Base-by-base conservation (phyloP, 2,888 invertebrate species). In the Polydrusus tereticollis region DNA sequence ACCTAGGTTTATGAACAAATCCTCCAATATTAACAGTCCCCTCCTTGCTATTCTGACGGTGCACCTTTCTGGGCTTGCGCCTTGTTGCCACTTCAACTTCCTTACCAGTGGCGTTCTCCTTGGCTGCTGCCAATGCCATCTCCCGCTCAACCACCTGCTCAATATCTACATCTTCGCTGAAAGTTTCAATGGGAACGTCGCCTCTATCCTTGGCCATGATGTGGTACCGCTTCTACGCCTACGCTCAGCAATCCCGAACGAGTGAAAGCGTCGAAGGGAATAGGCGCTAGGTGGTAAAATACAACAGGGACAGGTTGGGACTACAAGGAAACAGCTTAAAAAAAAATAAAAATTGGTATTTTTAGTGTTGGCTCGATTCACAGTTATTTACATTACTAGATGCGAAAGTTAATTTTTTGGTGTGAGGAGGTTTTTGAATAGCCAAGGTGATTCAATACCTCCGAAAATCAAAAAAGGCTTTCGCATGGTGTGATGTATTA, bases 31-130 rank as follows among this genome's bases (percentile, higher is more conserved):
- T 74, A 5, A 57, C 21, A 38, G 10, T 43, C 12, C 59, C 26
- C 29, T 88, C 88, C 71, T 86, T 85, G 74, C 86, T 86, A 67
- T 83, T 83, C 72, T 85, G 86, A 29, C 85, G 79, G 68, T 79
- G 80, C 7, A 85, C 75, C 71, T 82, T 84, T 75, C 81, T 84
- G 14, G 79, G 79, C 60, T 69, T 78, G 36, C 76, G 74, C 33
- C 75, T 75, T 21, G 77, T 80, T 1, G 55, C 62, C 10, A 76
- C 74, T 26, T 67, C 76, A 67, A 66, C 76, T 3, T 76, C 73
- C 10, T 20, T 76, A 14, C 47, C 73, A n/a, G 78, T 75, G 21
- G 78, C 70, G 55, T 77, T 76, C 59, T 79, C 80, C 73, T 79
- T 80, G 43, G 80, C 77, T 10, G 82, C 75, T 14, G 70, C 69